These are phyloP conservation scores for Hippocampus barbouri DNA, from an alignment of 2,113 vertebrate species.

Conservation along the genomic window DNA sequence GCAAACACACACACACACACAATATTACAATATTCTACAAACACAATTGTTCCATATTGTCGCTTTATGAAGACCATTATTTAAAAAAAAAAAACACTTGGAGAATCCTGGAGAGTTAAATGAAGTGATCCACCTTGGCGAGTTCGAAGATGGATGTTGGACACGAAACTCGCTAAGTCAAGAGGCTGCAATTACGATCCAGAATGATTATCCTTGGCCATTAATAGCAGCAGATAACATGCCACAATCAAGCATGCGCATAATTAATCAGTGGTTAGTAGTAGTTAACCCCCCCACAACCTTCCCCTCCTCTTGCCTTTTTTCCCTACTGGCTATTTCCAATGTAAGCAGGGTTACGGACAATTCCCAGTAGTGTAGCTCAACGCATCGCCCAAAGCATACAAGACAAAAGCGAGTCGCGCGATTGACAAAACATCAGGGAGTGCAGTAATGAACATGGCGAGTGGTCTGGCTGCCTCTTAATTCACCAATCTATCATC, in stretches of 20 bases:
- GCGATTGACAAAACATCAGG: conserved; percentile 90
- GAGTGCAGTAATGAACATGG: conserved; percentile 80
- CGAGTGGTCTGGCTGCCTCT: conserved; percentile 44
- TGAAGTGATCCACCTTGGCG: conserved; percentile 84
- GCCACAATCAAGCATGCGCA: conserved; percentile 87
- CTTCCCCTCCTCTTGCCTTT: conserved; percentile 38
- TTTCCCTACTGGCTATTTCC: conserved; percentile 87
- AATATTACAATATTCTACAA: background rate
- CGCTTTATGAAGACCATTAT: conserved; percentile 1
- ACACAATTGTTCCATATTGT: background rate
- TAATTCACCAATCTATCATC: conserved; percentile 50
- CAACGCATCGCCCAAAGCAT: conserved; percentile 89
- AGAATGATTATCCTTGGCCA: conserved; percentile 91
- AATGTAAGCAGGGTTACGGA: conserved; percentile 93
- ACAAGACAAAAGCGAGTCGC: conserved; percentile 84
- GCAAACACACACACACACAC: too few relatives aligned
- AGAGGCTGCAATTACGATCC: conserved; percentile 91
- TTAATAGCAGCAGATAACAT: conserved; percentile 94
- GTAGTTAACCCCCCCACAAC: conserved; percentile 30
- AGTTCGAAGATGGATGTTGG: conserved; percentile 89
- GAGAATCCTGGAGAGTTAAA: conserved; percentile 70
- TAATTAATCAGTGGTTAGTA: conserved; percentile 87
- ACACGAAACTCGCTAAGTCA: conserved; percentile 80
- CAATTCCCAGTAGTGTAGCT: conserved; percentile 90
- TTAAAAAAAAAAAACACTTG: conserved; percentile 39